Conservation (phyloP, 37 sponge, comb jelly and placozoan genomes). For the Aphrocallistes beatrix region DNA sequence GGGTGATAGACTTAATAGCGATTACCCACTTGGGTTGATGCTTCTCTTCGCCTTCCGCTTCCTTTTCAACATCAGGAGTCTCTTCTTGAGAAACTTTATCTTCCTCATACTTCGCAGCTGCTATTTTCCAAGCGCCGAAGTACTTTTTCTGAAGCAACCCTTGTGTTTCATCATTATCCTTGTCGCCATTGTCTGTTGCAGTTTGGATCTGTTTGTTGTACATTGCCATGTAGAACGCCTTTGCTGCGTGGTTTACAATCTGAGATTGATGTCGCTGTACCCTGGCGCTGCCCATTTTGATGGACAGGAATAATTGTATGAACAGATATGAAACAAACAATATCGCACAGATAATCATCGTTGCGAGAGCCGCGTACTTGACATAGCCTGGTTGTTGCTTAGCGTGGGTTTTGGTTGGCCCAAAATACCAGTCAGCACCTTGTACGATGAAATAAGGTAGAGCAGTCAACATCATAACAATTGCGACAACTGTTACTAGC, state of each 20-base stretch:
- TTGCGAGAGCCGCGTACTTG: slow-evolving; percentile 45
- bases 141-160: slow-evolving; percentile 50
- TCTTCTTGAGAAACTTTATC: background rate
- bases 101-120: background rate
- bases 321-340: slow-evolving; percentile 48
- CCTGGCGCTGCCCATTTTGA: background rate
- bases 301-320: slow-evolving; percentile 32
- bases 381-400: slow-evolving; percentile 34
- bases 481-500: slow-evolving; percentile 62
- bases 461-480: slow-evolving; percentile 69
- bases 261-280: background rate
- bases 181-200: background rate
- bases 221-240: slow-evolving; percentile 7
- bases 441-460: slow-evolving; percentile 82
- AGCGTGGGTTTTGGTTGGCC: slow-evolving; percentile 24
- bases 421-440: slow-evolving; percentile 80
- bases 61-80: background rate
- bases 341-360: slow-evolving; percentile 34
- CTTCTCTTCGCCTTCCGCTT: background rate
- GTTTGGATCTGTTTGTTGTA: background rate
- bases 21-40: slow-evolving; percentile 54
- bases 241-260: background rate
- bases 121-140: slow-evolving; percentile 43
- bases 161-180: background rate
- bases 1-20: slow-evolving; percentile 37